Conservation (phyloP, 2,113 vertebrate species). For the Coptodon rendalli region DNA sequence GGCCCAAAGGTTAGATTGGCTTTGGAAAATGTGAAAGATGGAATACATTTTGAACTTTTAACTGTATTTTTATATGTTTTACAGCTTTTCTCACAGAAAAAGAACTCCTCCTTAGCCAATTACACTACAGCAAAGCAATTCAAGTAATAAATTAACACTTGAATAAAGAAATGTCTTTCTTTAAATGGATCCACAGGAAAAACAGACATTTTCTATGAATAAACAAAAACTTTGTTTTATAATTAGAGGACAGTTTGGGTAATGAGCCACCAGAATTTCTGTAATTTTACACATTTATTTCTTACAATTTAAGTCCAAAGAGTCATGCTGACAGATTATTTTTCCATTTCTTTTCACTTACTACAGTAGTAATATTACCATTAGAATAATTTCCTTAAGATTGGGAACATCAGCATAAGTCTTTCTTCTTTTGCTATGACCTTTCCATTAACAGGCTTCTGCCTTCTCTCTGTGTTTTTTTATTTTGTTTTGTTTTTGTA, state of each 20-base stretch:
- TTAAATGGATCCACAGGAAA: neutral
- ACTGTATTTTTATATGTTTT: neutral
- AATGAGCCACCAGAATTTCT: neutral
- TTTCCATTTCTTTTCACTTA: neutral
- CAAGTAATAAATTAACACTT: neutral
- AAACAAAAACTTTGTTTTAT: neutral
- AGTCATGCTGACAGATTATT: neutral
- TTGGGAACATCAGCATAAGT: neutral
- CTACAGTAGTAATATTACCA: neutral
- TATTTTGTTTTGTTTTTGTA: neutral
- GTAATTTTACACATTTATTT: rapidly evolving
- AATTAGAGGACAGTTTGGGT: neutral
- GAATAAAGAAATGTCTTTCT: neutral
- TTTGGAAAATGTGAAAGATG: neutral
- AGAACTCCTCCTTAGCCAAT: neutral
- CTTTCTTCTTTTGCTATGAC: neutral
- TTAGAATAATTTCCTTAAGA: neutral
- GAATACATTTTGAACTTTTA: neutral
- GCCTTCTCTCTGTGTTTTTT: neutral
- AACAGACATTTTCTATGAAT: neutral
- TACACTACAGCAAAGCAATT: neutral
- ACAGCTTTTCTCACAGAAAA: neutral
- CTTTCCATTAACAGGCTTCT: neutral
- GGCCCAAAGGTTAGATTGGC: neutral
- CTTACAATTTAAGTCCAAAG: neutral